Conservation (phyloP, 1,140 invertebrate genomes). For the Drosophila cardini region DNA sequence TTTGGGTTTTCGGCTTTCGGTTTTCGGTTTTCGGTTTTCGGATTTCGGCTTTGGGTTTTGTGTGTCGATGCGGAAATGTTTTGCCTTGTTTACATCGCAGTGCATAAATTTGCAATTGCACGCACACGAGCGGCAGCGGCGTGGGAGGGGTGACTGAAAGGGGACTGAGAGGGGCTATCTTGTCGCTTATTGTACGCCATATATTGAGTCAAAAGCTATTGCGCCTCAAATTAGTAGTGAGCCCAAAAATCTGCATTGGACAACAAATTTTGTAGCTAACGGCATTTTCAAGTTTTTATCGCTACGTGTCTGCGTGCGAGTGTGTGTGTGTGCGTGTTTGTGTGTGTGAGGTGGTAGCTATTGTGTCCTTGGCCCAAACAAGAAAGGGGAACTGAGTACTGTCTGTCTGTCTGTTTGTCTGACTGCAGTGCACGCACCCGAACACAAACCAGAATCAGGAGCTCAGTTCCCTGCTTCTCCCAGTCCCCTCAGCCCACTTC, state of each 20-base stretch:
- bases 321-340: conserved; percentile 12
- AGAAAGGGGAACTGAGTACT: conserved; percentile 18
- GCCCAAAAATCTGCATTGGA: conserved; percentile 50
- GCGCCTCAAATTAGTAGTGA: conserved; percentile 52
- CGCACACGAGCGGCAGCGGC: conserved; percentile 57
- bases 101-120: conserved; percentile 82
- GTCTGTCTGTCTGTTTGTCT: conserved; percentile 28
- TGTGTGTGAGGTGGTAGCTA: conserved; percentile 7
- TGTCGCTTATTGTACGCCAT: conserved; percentile 26
- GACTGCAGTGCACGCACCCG: conserved; percentile 29
- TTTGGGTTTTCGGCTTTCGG: neutral
- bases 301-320: conserved; percentile 49
- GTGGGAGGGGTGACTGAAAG: conserved; percentile 19
- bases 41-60: conserved; percentile 7
- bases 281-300: conserved; percentile 82
- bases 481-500: neutral
- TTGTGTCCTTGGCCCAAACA: conserved; percentile 71
- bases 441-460: neutral
- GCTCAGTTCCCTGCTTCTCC: neutral
- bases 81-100: conserved; percentile 80
- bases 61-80: conserved; percentile 68
- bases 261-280: conserved; percentile 81
- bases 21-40: conserved; percentile 3
- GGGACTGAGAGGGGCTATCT: too few relatives aligned
- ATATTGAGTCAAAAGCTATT: conserved; percentile 48